Evolutionary conservation across 1,140 invertebrate species (phyloP).

Genomic region (Monochamus saltuarius): DNA sequence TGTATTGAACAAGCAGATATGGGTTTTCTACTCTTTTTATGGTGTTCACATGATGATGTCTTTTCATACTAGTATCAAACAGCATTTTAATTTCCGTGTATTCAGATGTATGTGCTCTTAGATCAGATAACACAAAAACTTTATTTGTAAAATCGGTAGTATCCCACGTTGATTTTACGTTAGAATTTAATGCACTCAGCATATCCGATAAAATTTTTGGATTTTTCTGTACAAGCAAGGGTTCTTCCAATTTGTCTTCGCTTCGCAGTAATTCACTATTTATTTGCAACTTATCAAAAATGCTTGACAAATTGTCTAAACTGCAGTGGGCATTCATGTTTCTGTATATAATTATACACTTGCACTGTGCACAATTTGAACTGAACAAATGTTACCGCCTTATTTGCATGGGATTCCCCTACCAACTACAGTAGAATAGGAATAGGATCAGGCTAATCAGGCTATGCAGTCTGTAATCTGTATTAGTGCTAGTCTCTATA

Average conservation of each 20-base stretch:
- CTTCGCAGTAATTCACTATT: neutral
- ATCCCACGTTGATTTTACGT: neutral
- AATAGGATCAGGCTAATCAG: too few species aligned
- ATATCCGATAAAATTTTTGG: neutral
- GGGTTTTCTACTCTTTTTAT: slow-evolving; percentile 10
- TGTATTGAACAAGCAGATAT: slow-evolving; percentile 3
- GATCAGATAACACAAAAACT: neutral
- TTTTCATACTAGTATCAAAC: neutral
- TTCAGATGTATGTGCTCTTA: neutral
- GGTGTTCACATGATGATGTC: neutral
- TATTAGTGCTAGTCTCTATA: too few species aligned
- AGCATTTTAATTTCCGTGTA: neutral
- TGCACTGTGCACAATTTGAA: too few species aligned
- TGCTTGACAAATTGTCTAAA: neutral
- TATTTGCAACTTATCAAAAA: neutral
- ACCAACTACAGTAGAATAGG: too few species aligned
- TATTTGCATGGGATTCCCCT: too few species aligned
- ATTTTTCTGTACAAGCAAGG: neutral
- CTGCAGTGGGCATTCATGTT: slow-evolving; percentile 6
- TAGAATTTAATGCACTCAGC: neutral
- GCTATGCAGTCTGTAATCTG: too few species aligned
- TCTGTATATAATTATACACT: neutral
- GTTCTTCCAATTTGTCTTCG: neutral
- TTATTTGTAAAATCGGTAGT: neutral
- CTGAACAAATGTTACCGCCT: too few species aligned